Evolutionary conservation across 2,797 vertebrate genomes (phyloP).

Genomic region (Ceyx erithaca): DNA sequence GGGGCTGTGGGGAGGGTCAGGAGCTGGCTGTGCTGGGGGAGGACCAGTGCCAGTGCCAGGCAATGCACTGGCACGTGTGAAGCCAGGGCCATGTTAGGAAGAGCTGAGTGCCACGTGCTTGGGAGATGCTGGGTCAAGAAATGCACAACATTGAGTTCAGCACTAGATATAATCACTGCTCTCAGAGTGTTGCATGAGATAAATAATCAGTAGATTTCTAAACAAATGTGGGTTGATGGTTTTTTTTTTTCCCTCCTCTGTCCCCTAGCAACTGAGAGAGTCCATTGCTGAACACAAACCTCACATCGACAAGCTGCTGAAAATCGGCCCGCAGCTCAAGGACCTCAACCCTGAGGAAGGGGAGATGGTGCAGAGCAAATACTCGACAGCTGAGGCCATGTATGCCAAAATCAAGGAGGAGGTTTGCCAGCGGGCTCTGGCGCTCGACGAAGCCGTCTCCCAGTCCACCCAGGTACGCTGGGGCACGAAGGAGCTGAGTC

Average conservation of each 20-base stretch:
- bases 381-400: conserved; percentile 82
- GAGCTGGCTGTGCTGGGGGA: background rate
- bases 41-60: background rate
- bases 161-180: background rate
- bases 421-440: conserved; percentile 88
- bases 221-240: background rate
- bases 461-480: conserved; percentile 92
- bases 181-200: background rate
- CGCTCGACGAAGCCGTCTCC: conserved; percentile 91
- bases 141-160: background rate
- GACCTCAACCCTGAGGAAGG: conserved; percentile 92
- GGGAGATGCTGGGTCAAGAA: conserved; percentile 4
- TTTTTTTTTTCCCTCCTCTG: background rate
- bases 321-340: conserved; percentile 95
- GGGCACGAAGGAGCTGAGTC: background rate
- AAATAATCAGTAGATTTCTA: background rate
- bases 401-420: conserved; percentile 94
- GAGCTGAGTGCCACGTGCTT: background rate
- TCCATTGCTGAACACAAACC: conserved; percentile 97
- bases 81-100: background rate
- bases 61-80: rapidly evolving
- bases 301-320: conserved; percentile 97
- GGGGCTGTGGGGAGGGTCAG: background rate
- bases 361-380: conserved; percentile 86
- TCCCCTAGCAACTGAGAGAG: conserved; percentile 91